Evolutionary conservation across 2,797 vertebrate genomes (phyloP), one percentile per base, ranked within the genome.

Genomic region (Podarcis siculus): DNA sequence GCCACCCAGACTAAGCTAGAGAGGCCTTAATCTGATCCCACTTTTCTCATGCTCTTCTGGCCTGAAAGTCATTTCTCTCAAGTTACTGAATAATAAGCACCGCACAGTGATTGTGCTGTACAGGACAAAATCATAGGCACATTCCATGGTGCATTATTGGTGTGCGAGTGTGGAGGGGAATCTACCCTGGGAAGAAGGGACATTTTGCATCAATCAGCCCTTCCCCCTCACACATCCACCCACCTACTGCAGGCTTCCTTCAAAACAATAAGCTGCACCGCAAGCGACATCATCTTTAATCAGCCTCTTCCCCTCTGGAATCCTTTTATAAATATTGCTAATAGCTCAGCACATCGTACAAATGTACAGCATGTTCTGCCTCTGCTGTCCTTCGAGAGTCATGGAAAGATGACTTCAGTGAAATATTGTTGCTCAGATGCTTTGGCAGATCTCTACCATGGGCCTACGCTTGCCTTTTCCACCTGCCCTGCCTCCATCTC

Each of bases 171-270:
- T 89, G 94, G 92, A 90, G 94, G 93, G 94, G 90, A 94, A 39
- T 90, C 94, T 93, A 91, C 95, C 92, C 83, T 89, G 91, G 92
- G 92, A 88, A 94, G 92, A 95, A 91, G 91, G 94, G 94, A 95
- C 94, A 93, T 93, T 93, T 95, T 94, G 91, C 91, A 93, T 95
- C 93, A 94, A 90, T 94, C 94, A 95, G 75, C 94, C 81, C 67
- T 90, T 94, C 93, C 93, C 83, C 92, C 94, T 93, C 82, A 91
- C 89, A 92, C 93, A 76, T 81, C 83, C 79, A 92, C 94, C 95
- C 93, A 95, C 95, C 8, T 2, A 87, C 93, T 90, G 91, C 90
- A 91, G 89, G 87, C 93, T 94, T 95, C 92, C 94, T 96, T 95
- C 91, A 88, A 87, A 95, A 90, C 86, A 89, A 78, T 91, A 1